Evolutionary conservation across 2,797 vertebrate species (phyloP).

Genomic region (Enteromius unitaeniatus): DNA sequence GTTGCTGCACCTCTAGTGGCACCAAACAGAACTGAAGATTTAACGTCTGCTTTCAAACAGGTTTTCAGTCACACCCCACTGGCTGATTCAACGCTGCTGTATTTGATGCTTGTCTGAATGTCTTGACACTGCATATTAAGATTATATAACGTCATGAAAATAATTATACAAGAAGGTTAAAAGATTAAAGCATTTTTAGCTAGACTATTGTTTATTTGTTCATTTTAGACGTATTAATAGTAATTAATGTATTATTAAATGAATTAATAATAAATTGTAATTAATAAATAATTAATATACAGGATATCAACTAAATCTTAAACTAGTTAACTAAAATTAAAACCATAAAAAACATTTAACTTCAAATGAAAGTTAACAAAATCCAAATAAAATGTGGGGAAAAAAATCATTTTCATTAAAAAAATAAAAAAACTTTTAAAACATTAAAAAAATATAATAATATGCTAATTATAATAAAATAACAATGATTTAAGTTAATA

Average conservation of each 20-base stretch:
- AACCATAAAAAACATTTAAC: background rate
- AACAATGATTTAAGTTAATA: background rate
- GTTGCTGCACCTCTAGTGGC: background rate
- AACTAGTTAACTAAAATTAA: background rate
- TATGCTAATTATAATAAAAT: background rate
- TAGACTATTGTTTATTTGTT: background rate
- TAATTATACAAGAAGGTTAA: background rate
- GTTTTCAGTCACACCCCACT: background rate
- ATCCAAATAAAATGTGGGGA: background rate
- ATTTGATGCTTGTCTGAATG: background rate
- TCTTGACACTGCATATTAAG: background rate
- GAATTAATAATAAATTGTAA: background rate
- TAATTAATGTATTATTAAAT: background rate
- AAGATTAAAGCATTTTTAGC: background rate
- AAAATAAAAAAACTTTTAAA: background rate
- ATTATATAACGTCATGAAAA: background rate
- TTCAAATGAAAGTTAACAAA: background rate
- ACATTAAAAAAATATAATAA: background rate
- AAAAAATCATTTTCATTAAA: background rate
- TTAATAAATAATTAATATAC: background rate
- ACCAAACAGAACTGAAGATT: background rate
- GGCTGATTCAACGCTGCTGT: background rate
- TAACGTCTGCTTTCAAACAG: background rate
- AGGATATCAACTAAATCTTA: background rate
- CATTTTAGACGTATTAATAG: background rate